A percentile compares a stretch with the other conserved stretches of the same genome.
phyloP scores from a whole-genome alignment of 2,797 vertebrate genomes.

The Enteromius unitaeniatus region DNA sequence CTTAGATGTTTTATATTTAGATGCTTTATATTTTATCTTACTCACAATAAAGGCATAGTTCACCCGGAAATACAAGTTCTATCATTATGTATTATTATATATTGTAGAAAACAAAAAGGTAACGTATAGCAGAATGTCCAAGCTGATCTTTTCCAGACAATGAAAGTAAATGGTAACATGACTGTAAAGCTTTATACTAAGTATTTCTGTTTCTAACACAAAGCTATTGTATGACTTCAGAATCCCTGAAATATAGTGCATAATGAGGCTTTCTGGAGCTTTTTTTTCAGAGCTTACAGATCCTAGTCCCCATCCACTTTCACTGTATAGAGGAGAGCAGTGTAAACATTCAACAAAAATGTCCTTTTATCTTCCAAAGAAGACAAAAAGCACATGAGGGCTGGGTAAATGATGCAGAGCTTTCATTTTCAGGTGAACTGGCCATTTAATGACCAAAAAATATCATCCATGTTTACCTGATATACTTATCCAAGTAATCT shows the following conservation, averaged over 20 bases:
- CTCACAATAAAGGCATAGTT: background rate
- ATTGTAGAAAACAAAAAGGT: background rate
- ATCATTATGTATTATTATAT: background rate
- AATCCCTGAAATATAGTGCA: background rate
- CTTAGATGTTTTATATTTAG: background rate
- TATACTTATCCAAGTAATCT: background rate
- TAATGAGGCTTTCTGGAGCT: background rate
- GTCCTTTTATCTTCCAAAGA: background rate
- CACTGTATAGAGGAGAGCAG: background rate
- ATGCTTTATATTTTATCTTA: slow-evolving; percentile 6
- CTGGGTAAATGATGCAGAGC: background rate
- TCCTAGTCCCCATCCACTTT: background rate
- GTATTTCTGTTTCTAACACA: slow-evolving; percentile 2
- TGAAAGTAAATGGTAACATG: background rate
- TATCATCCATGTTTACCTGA: background rate
- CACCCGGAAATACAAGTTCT: background rate
- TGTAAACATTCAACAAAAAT: background rate
- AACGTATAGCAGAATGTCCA: background rate
- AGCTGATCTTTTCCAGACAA: background rate
- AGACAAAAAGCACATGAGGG: background rate
- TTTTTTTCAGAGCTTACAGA: background rate
- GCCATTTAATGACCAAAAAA: background rate
- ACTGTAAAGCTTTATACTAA: background rate
- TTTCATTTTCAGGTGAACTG: background rate
- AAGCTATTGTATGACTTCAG: background rate